Conservation (phyloP, 2,113 vertebrate genomes). For the Nothoprocta pentlandii region DNA sequence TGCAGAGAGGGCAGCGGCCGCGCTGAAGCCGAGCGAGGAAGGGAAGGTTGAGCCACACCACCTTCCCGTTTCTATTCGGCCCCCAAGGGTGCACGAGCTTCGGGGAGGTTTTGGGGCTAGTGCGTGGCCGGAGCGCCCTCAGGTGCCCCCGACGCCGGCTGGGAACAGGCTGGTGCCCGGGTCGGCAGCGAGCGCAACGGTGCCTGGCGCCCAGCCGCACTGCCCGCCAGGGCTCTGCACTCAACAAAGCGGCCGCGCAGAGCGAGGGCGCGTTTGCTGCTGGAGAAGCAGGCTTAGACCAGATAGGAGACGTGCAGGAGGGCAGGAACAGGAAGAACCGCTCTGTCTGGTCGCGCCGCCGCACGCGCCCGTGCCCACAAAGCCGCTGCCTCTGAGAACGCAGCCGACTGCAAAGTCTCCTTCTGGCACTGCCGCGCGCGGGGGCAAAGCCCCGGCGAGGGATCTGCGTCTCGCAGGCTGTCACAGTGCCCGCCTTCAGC, state of each 20-base stretch:
- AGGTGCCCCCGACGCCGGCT: rapidly evolving
- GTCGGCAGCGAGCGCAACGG: neutral
- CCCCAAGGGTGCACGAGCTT: neutral
- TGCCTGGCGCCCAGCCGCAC: neutral
- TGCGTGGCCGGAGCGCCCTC: neutral
- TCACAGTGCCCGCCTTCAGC: neutral
- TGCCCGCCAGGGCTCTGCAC: neutral
- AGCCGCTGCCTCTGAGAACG: neutral
- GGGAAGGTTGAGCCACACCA: neutral
- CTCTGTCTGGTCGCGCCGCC: slow-evolving; percentile 54
- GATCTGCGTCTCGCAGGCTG: neutral
- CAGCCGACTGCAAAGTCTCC: slow-evolving; percentile 14
- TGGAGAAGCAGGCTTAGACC: slow-evolving; percentile 35
- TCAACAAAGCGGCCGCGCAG: neutral
- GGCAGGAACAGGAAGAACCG: slow-evolving; percentile 67
- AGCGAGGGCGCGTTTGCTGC: slow-evolving; percentile 22
- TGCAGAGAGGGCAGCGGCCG: neutral
- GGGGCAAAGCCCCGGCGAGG: neutral
- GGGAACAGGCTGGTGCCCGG: neutral
- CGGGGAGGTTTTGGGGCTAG: neutral
- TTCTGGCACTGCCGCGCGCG: neutral
- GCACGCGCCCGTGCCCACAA: rapidly evolving
- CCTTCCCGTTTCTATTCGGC: neutral
- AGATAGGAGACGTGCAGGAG: neutral
- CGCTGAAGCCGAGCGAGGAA: slow-evolving; percentile 15